These are phyloP conservation scores for Turritopsis dohrnii DNA, from an alignment of 30 jellyfish, hydroid and myxozoan species.

Conservation along the genomic window DNA sequence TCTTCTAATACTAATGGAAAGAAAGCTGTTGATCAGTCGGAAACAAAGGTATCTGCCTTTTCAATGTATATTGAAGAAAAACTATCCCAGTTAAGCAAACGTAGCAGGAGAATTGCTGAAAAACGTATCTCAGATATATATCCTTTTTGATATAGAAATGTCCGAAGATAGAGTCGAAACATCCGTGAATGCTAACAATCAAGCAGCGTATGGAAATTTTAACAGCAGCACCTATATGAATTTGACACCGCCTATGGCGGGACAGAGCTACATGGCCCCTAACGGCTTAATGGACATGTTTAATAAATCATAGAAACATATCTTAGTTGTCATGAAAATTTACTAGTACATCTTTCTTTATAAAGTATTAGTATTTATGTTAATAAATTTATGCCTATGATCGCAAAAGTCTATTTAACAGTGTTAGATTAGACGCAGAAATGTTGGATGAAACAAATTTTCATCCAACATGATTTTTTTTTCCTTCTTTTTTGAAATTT, in stretches of 20 bases:
- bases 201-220: not conserved
- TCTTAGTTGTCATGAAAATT: too few species aligned
- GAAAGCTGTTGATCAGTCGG: not conserved
- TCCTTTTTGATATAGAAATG: slow-evolving; percentile 34
- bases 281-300: not conserved
- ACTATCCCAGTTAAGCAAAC: slow-evolving; percentile 17
- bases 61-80: slow-evolving; percentile 31
- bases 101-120: slow-evolving; percentile 37
- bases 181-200: not conserved
- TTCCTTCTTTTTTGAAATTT: too few species aligned
- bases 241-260: slow-evolving; percentile 3
- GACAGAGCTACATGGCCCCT: slow-evolving; percentile 5
- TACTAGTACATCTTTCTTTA: too few species aligned
- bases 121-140: slow-evolving; percentile 22
- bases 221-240: slow-evolving; percentile 8
- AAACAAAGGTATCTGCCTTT: slow-evolving; percentile 13
- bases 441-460: too few species aligned
- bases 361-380: not conserved
- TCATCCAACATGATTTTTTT: too few species aligned
- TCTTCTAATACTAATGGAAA: too few species aligned
- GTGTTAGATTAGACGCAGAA: too few species aligned
- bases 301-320: not conserved
- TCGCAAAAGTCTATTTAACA: too few species aligned
- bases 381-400: slow-evolving; percentile 1
- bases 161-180: slow-evolving; percentile 3